Evolutionary conservation across 2,797 vertebrate genomes (phyloP).

Genomic region (Podarcis lilfordi): DNA sequence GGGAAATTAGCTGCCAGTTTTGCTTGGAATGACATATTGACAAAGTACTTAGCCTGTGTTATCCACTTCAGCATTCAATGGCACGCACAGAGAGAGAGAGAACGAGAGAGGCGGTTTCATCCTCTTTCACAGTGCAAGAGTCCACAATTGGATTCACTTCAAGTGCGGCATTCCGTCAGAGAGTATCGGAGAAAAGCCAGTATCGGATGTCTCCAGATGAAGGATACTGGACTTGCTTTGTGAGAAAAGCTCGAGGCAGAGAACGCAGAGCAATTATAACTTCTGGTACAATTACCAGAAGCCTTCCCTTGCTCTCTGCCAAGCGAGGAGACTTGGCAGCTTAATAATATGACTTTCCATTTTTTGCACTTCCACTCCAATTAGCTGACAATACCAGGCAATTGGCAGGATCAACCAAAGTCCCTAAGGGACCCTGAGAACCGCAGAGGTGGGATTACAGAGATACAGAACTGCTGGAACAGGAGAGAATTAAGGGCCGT

Average conservation of each 20-base stretch:
- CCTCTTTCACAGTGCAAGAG: slow-evolving; percentile 28
- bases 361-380: slow-evolving; percentile 68
- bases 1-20: slow-evolving; percentile 49
- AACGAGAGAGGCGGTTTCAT: slow-evolving; percentile 2
- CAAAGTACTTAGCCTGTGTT: background rate
- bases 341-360: slow-evolving; percentile 54
- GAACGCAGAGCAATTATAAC: slow-evolving; percentile 66
- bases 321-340: slow-evolving; percentile 68
- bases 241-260: slow-evolving; percentile 50
- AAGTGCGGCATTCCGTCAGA: background rate
- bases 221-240: slow-evolving; percentile 48
- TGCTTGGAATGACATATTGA: slow-evolving; percentile 41
- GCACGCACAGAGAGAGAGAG: background rate
- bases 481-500: slow-evolving; percentile 43
- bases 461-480: slow-evolving; percentile 31
- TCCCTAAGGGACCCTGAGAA: slow-evolving; percentile 45
- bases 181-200: slow-evolving; percentile 38
- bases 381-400: slow-evolving; percentile 61
- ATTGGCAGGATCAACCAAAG: slow-evolving; percentile 56
- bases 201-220: slow-evolving; percentile 51
- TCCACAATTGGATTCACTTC: slow-evolving; percentile 33
- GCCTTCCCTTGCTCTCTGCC: slow-evolving; percentile 45
- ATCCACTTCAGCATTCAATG: slow-evolving; percentile 30
- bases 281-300: slow-evolving; percentile 67
- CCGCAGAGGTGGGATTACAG: slow-evolving; percentile 7